phyloP scores from a whole-genome alignment of 2,888 invertebrate genomes.

The Himalopsyche japonica region DNA sequence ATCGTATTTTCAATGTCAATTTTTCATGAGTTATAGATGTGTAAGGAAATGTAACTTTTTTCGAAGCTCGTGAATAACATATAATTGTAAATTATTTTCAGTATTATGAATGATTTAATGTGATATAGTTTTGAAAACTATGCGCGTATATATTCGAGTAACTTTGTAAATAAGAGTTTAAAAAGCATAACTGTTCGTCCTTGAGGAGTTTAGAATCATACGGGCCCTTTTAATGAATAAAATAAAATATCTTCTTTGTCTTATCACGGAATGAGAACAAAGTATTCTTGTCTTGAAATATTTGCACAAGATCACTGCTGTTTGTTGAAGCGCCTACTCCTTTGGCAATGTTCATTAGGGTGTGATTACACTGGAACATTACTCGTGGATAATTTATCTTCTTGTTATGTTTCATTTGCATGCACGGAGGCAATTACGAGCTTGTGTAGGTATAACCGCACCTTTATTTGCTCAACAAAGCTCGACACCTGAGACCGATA shows the following conservation, averaged over 20 bases:
- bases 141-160: too few relatives aligned
- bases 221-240: too few relatives aligned
- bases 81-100: too few relatives aligned
- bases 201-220: too few relatives aligned
- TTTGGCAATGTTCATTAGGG: neutral
- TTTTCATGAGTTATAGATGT: too few relatives aligned
- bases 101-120: too few relatives aligned
- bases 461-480: neutral
- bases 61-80: too few relatives aligned
- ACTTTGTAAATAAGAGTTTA: too few relatives aligned
- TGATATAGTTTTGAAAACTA: too few relatives aligned
- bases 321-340: conserved; percentile 12
- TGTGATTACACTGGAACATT: neutral
- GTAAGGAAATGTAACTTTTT: too few relatives aligned
- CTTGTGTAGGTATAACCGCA: neutral
- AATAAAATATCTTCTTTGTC: neutral
- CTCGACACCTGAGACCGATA: neutral
- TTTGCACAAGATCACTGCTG: neutral
- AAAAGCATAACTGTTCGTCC: too few relatives aligned
- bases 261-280: neutral
- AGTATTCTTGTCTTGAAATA: neutral
- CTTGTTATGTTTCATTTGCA: conserved; percentile 22
- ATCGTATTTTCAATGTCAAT: too few relatives aligned
- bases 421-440: conserved; percentile 19
- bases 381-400: conserved; percentile 13